A percentile compares a stretch with the other conserved stretches of the same genome.
phyloP scores from a whole-genome alignment of 2,113 vertebrate genomes.

The Zosterops hypoxanthus region DNA sequence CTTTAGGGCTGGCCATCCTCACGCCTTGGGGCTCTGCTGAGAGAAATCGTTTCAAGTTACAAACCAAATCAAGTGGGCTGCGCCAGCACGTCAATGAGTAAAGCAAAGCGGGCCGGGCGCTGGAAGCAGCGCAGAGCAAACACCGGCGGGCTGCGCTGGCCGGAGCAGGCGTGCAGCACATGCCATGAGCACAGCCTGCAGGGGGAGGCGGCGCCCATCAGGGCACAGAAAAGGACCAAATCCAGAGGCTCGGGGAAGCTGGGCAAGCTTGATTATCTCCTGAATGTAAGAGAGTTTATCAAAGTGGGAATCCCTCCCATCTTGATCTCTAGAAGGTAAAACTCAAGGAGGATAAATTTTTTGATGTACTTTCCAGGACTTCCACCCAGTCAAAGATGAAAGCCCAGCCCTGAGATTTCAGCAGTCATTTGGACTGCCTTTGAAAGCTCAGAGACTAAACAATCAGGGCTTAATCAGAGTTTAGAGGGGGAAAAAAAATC shows the following conservation, averaged over 20 bases:
- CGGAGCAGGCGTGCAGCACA: not conserved
- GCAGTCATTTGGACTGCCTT: not conserved
- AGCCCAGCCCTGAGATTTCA: not conserved
- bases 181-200: slow-evolving; percentile 54
- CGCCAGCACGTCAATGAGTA: slow-evolving; percentile 48
- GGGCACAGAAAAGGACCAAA: not conserved
- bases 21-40: slow-evolving; percentile 2
- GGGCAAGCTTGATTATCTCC: not conserved
- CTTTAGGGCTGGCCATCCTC: slow-evolving; percentile 52
- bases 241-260: not conserved
- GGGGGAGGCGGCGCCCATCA: slow-evolving; percentile 20
- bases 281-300: not conserved
- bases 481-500: not conserved
- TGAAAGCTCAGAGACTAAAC: not conserved
- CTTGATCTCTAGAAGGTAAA: not conserved
- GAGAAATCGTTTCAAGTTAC: slow-evolving; percentile 52
- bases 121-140: slow-evolving; percentile 61
- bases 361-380: not conserved
- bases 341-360: not conserved
- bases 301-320: not conserved
- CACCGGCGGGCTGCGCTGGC: slow-evolving; percentile 28
- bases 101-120: slow-evolving; percentile 38
- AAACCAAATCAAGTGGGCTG: slow-evolving; percentile 21
- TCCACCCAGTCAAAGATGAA: not conserved
- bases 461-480: not conserved